Evolutionary conservation across 2,888 invertebrate genomes (phyloP).

Genomic region (Craniophora ligustri): DNA sequence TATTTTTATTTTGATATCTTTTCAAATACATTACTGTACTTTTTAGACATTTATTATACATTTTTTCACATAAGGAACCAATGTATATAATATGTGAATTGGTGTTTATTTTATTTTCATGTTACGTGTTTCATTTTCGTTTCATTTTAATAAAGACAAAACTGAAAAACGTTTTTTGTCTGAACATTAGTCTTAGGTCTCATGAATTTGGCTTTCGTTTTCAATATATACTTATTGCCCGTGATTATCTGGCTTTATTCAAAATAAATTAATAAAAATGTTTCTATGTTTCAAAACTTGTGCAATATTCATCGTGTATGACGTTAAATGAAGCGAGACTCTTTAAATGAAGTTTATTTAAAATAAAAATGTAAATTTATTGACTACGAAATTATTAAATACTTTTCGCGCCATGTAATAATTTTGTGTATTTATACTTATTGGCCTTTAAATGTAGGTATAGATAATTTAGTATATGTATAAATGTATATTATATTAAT

Average conservation of each 20-base stretch:
- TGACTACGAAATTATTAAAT: neutral
- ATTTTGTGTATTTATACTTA: constrained; percentile 22
- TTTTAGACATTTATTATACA: no score
- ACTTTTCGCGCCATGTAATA: constrained; percentile 1
- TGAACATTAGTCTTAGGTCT: constrained; percentile 21
- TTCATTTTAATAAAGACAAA: constrained; percentile 9
- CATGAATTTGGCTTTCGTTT: constrained; percentile 19
- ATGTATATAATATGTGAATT: neutral
- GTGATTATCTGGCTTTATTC: constrained; percentile 8
- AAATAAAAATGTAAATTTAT: neutral
- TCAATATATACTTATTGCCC: constrained; percentile 13
- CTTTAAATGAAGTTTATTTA: neutral
- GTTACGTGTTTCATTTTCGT: constrained; percentile 10
- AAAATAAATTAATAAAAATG: constrained; percentile 5
- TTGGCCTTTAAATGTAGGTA: constrained; percentile 41
- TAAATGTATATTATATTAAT: constrained; percentile 51
- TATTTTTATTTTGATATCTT: neutral
- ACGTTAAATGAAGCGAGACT: constrained; percentile 27
- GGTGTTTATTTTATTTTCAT: constrained; percentile 2
- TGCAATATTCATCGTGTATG: constrained; percentile 29
- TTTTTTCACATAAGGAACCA: no score
- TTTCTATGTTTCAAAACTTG: constrained; percentile 6
- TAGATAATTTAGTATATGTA: constrained; percentile 49
- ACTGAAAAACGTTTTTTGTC: neutral
- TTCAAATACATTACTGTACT: constrained; percentile 9